Conservation (phyloP, 35 echinoderm and acorn worm species). For the Lytechinus pictus region DNA sequence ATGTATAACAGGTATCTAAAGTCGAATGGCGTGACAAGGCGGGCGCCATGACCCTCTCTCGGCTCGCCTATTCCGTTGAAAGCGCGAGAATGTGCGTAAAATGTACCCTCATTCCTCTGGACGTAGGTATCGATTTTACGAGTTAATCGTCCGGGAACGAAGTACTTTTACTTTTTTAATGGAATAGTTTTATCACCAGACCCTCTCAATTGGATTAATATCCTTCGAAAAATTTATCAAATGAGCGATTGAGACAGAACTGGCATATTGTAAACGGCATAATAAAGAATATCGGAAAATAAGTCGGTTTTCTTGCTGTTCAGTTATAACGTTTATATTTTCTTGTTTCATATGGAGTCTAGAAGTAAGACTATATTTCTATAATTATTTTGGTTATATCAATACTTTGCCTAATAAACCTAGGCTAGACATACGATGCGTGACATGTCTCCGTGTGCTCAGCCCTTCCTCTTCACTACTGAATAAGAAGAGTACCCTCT, state of each 20-base stretch:
- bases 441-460: not conserved
- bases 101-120: not conserved
- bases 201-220: not conserved
- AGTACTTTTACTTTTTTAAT: not conserved
- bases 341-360: not conserved
- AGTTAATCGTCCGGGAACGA: slow-evolving; percentile 1
- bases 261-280: not conserved
- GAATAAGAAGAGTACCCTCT: slow-evolving; percentile 2
- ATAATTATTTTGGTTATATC: not conserved
- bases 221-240: not conserved
- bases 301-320: not conserved
- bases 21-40: not conserved
- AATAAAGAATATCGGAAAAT: not conserved
- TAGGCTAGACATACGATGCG: not conserved
- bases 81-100: not conserved
- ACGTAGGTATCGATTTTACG: slow-evolving; percentile 2
- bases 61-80: not conserved
- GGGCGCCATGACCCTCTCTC: not conserved
- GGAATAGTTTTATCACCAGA: not conserved
- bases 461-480: not conserved
- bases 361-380: not conserved
- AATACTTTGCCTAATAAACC: slow-evolving; percentile 13
- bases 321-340: not conserved
- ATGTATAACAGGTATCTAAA: not conserved
- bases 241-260: not conserved